Evolutionary conservation across 2,113 vertebrate genomes (phyloP), one percentile per base, ranked within the genome.

Genomic region (Phyllopteryx taeniolatus): DNA sequence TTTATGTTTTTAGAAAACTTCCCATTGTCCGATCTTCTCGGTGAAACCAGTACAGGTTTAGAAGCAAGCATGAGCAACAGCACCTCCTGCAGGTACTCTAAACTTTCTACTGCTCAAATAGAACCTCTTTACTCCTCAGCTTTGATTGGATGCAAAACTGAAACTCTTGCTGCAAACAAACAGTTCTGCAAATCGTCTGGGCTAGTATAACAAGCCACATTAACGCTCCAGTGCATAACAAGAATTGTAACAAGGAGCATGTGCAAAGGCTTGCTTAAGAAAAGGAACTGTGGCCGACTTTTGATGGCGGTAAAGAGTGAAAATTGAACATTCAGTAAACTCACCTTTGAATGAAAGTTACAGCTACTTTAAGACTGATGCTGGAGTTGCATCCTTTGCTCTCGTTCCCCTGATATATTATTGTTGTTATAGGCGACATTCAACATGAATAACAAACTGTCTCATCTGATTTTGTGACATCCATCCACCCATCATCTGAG

Each of bases 21-120:
- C 83, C 96, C 96, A 0, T 92, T 98, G n/a, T 89, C 95, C 78
- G 96, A 98, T 84, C 92, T 98, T 65, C 86, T 96, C 87, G 91
- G 95, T 78, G 96, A 98, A 88, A 97, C 96, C 62, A 96, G 94
- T 81, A 98, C 96, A 59, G 96, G 96, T 72, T 93, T 98, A 85
- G 96, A 98, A 90, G 94, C 94, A 0, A 94, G 94, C 80, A 90
- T 94, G 78, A 97, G 95, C 63, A 98, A 95, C 88, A 98, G 93
- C 87, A 93, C 94, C 84, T 96, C 96, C 74, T 88, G 95, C 83
- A 96, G 95, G 96, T 98, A 91, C 60, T 66, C 53, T 46, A 44
- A 76, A 56, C 73, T 57, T 39, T 62, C 49, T 44, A 46, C 46
- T 71, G 22, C 10, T 0, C 14, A 54, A 56, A 27, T 43, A 4